A percentile compares a stretch with the other conserved stretches of the same genome.
Conservation (phyloP, 2,888 invertebrate genomes). For the Baronia brevicornis region DNA sequence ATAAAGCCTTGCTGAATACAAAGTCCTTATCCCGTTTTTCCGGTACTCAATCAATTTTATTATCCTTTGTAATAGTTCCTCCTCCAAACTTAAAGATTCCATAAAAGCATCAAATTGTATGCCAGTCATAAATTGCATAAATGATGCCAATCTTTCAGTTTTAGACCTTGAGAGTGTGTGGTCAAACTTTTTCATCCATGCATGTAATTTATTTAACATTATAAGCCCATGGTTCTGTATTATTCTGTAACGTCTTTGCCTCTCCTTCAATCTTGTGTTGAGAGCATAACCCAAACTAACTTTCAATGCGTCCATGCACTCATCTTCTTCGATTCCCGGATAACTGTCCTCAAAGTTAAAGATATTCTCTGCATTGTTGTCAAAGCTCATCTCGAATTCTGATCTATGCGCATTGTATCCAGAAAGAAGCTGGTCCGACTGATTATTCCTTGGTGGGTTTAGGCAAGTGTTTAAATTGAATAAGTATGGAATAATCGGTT, state of each 20-base stretch:
- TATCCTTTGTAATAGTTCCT: constrained; percentile 79
- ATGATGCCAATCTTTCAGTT: constrained; percentile 78
- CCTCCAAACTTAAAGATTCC: constrained; percentile 83
- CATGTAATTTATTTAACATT: constrained; percentile 79
- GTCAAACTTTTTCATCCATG: constrained; percentile 83
- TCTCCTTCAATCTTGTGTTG: constrained; percentile 83
- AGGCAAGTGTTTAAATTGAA: constrained; percentile 78
- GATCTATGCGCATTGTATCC: constrained; percentile 91
- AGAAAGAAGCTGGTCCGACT: constrained; percentile 75
- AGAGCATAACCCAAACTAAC: constrained; percentile 83
- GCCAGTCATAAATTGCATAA: constrained; percentile 85
- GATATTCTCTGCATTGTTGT: constrained; percentile 86
- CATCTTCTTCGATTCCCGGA: constrained; percentile 62
- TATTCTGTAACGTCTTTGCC: constrained; percentile 82
- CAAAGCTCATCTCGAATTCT: constrained; percentile 90
- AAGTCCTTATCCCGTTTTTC: constrained; percentile 80
- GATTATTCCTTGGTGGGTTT: constrained; percentile 83
- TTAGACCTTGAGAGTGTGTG: constrained; percentile 73
- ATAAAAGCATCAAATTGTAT: constrained; percentile 84
- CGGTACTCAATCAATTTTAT: constrained; percentile 79
- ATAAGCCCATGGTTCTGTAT: constrained; percentile 88
- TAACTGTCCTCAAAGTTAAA: constrained; percentile 65
- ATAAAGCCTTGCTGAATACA: constrained; percentile 79
- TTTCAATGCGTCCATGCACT: constrained; percentile 79
- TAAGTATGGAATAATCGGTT: constrained; percentile 77